Conservation (phyloP, 23 tunicate species). For the Halocynthia roretzi region DNA sequence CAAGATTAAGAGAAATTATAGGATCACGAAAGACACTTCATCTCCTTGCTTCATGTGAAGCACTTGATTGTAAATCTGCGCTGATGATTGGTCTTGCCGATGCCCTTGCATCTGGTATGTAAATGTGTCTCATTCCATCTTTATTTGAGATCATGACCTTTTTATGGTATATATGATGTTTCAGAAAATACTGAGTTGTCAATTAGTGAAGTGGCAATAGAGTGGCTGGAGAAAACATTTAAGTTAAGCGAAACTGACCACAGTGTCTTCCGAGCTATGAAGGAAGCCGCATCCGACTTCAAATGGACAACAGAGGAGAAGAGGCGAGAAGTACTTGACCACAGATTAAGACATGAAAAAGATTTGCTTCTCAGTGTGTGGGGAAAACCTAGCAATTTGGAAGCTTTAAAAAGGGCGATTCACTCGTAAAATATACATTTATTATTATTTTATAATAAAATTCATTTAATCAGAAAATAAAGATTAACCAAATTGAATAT, state of each 20-base stretch:
- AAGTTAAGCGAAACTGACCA: not conserved
- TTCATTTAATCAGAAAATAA: too few species aligned
- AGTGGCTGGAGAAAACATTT: slow-evolving; percentile 18
- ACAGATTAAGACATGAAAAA: slow-evolving; percentile 4
- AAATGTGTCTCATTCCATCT: too few species aligned
- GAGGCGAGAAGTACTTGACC: not conserved
- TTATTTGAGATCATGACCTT: too few species aligned
- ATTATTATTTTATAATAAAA: too few species aligned
- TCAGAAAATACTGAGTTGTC: not conserved
- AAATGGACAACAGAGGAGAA: not conserved
- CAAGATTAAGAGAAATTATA: slow-evolving; percentile 30
- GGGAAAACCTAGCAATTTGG: slow-evolving; percentile 4
- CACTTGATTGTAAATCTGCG: slow-evolving; percentile 23
- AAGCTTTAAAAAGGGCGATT: not conserved
- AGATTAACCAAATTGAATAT: too few species aligned
- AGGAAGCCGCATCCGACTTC: not conserved
- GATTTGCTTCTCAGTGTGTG: slow-evolving; percentile 15
- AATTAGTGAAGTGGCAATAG: not conserved
- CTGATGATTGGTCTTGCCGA: slow-evolving; percentile 35
- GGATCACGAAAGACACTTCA: slow-evolving; percentile 39
- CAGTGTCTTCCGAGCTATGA: slow-evolving; percentile 18
- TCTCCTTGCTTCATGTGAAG: slow-evolving; percentile 27
- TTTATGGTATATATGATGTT: not conserved
- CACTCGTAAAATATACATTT: too few species aligned
- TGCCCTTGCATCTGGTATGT: slow-evolving; percentile 10